A percentile compares a stretch with the other conserved stretches of the same genome.
Evolutionary conservation across 2,888 invertebrate genomes (phyloP).

Genomic region (Rhorus exstirpatorius): DNA sequence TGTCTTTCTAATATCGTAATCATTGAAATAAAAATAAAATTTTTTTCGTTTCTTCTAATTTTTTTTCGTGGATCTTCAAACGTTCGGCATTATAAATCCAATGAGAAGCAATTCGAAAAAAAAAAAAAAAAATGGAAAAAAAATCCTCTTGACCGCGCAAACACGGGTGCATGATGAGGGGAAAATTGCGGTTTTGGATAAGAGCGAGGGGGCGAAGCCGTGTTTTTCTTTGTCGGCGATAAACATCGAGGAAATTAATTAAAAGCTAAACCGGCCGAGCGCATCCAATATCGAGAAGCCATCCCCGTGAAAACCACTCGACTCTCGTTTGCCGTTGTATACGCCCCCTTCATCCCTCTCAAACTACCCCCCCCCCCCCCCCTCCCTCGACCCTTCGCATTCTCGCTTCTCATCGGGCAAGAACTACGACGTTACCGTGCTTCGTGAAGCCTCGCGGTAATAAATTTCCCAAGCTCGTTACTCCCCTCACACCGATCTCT

Average conservation of each 20-base stretch:
- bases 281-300: constrained; percentile 71
- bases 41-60: background rate
- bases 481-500: constrained; percentile 6
- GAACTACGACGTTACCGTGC: constrained; percentile 46
- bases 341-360: constrained; percentile 43
- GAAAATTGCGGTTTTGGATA: background rate
- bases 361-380: background rate
- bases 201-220: constrained; percentile 28
- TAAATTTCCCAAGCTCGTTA: constrained; percentile 63
- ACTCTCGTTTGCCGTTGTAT: constrained; percentile 49
- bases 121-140: no score
- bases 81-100: background rate
- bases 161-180: background rate
- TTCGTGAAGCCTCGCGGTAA: constrained; percentile 54
- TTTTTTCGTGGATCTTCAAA: constrained; percentile 4
- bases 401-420: constrained; percentile 35
- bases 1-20: no score
- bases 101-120: constrained; percentile 8
- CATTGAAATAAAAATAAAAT: no score
- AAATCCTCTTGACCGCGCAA: background rate
- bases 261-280: constrained; percentile 67
- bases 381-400: background rate
- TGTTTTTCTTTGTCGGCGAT: constrained; percentile 69
- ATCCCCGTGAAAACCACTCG: constrained; percentile 68
- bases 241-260: constrained; percentile 72